Percentiles rank a stretch among this genome's conserved stretches.
Evolutionary conservation across 2,888 invertebrate genomes (phyloP).

Genomic region (Lasioglossum oenotherae): DNA sequence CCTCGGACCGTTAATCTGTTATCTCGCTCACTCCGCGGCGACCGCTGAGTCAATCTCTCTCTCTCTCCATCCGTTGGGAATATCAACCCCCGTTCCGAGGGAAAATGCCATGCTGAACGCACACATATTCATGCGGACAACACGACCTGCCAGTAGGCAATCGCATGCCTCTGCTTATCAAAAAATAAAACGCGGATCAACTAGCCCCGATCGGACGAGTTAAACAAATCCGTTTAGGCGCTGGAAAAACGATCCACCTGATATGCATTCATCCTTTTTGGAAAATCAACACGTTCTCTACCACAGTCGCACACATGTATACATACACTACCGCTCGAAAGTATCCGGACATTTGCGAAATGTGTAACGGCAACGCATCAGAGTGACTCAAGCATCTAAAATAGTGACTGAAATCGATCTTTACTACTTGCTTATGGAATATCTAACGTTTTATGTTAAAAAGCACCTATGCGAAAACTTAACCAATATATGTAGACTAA

Average conservation of each 20-base stretch:
- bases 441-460: too few species aligned
- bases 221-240: neutral
- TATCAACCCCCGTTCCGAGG: conserved; percentile 7
- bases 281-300: neutral
- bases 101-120: neutral
- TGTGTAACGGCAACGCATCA: too few species aligned
- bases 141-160: neutral
- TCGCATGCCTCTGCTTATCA: neutral
- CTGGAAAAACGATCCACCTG: neutral
- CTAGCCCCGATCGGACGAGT: neutral
- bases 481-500: too few species aligned
- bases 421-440: too few species aligned
- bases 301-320: too few species aligned
- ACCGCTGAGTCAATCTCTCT: conserved; percentile 46
- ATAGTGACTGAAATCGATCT: too few species aligned
- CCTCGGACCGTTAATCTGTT: conserved; percentile 50
- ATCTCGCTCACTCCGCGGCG: conserved; percentile 51
- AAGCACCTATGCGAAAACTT: too few species aligned
- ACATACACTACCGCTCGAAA: too few species aligned
- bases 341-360: too few species aligned
- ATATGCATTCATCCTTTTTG: neutral
- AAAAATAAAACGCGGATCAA: conserved; percentile 1
- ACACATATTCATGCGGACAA: neutral
- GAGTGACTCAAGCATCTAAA: too few species aligned
- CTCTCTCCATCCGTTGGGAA: conserved; percentile 1